Evolutionary conservation across 2,888 invertebrate species (phyloP).

Genomic region (Hemithea aestivaria): DNA sequence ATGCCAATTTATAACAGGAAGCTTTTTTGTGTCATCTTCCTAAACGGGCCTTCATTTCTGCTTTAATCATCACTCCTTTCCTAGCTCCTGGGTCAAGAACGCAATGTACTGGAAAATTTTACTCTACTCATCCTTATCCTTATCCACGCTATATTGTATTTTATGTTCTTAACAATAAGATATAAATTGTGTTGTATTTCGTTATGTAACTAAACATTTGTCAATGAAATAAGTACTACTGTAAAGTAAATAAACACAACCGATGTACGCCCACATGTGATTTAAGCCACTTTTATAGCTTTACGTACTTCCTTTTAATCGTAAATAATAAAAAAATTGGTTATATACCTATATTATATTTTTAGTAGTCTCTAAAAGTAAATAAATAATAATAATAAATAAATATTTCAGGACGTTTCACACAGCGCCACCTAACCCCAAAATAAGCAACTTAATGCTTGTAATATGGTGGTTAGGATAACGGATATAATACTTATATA

Average conservation of each 20-base stretch:
- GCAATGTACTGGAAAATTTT: slow-evolving; percentile 38
- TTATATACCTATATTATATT: too few relatives aligned
- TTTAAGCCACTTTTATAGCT: slow-evolving; percentile 28
- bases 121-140: slow-evolving; percentile 14
- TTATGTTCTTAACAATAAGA: slow-evolving; percentile 23
- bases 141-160: slow-evolving; percentile 27
- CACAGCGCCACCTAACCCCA: too few relatives aligned
- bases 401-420: too few relatives aligned
- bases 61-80: slow-evolving; percentile 20
- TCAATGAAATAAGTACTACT: slow-evolving; percentile 31
- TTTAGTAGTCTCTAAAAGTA: too few relatives aligned
- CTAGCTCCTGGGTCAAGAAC: slow-evolving; percentile 44
- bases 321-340: too few relatives aligned
- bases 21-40: too few relatives aligned
- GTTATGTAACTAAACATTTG: slow-evolving; percentile 26
- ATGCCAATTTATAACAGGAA: too few relatives aligned
- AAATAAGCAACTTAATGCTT: too few relatives aligned
- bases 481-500: too few relatives aligned
- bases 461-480: too few relatives aligned
- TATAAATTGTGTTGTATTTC: slow-evolving; percentile 18
- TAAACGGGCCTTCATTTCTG: not conserved
- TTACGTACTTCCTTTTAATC: too few relatives aligned
- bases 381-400: too few relatives aligned
- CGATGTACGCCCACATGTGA: slow-evolving; percentile 30
- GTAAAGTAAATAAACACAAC: slow-evolving; percentile 39